Base-by-base conservation (phyloP, 2,888 invertebrate species). In the Melanchra persicariae region DNA sequence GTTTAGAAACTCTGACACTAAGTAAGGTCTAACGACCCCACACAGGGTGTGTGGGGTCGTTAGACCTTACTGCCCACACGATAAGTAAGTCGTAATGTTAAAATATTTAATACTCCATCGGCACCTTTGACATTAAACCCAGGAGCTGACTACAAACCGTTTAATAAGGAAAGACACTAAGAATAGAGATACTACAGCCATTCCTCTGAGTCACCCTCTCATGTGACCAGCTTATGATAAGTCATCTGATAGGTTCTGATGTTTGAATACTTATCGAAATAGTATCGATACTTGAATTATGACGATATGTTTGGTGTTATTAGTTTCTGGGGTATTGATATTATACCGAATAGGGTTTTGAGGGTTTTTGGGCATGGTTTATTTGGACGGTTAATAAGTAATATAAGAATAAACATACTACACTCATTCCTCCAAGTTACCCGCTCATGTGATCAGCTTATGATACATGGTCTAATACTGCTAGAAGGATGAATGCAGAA, bases 151-250 rank as follows among this genome's bases (percentile, higher is more conserved):
- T 51, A 60, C 49, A 26, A 45, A n/a, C 26, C 22, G 17, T 55
- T 64, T 24, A 47, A 55, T 30, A 49, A 49, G 26, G 58, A 64
- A 61, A 64, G 62, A 45, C 59, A 43, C 24, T 47, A 47, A 37
- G 60, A 19, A 34, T 22, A 30, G 26, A 66, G 30, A 61, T 61
- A 34, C 37, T 57, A 68, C 15, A 24, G 43, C 37, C 57, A 74
- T 77, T 34, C 65, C 65, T 15, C 47, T 8, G 22, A 68, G 55
- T 65, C 68, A 70, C 43, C 37, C 34, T 43, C 45, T 60, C 43
- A 22, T 73, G 37, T 65, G 70, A 60, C 64, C 62, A 49, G 82
- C 67, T 84, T 83, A 70, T 26, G 59, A 66, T 68, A 51, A 30
- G 60, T 62, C 30, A 57, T 61, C n/a, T n/a, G n/a, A n/a, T n/a